A percentile compares a stretch with the other conserved stretches of the same genome.
phyloP scores from a whole-genome alignment of 1,140 invertebrate species.

The Heliconius himera region DNA sequence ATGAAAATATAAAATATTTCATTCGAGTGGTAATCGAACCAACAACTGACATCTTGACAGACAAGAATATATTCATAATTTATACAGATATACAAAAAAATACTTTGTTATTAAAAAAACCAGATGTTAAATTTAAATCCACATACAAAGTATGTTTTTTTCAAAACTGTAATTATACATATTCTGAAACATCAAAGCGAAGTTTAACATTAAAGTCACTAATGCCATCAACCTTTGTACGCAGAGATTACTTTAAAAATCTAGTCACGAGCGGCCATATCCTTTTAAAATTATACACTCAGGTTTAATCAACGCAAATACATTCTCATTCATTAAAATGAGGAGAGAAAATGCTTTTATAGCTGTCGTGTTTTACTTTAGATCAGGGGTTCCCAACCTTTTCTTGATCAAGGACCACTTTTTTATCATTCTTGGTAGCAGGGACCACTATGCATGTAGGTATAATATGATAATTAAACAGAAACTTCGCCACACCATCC shows the following conservation, averaged over 20 bases:
- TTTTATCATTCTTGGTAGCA: no score
- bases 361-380: slow-evolving; percentile 5
- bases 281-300: slow-evolving; percentile 42
- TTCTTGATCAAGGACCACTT: no score
- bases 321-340: slow-evolving; percentile 17
- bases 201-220: slow-evolving; percentile 1
- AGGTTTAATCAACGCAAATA: slow-evolving; percentile 35
- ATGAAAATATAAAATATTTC: no score
- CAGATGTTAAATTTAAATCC: not conserved
- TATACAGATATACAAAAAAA: no score
- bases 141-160: not conserved
- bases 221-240: slow-evolving; percentile 20
- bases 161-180: not conserved
- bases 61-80: no score
- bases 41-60: no score
- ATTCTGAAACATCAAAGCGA: not conserved
- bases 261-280: slow-evolving; percentile 41
- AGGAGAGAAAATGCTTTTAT: slow-evolving; percentile 2
- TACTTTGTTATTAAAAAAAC: not conserved
- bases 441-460: no score
- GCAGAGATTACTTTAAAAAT: slow-evolving; percentile 19
- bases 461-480: no score
- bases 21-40: no score
- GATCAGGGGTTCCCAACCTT: no score
- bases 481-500: no score